Evolutionary conservation across 2,888 invertebrate genomes (phyloP).

Genomic region (Eustalomyia histrio): DNA sequence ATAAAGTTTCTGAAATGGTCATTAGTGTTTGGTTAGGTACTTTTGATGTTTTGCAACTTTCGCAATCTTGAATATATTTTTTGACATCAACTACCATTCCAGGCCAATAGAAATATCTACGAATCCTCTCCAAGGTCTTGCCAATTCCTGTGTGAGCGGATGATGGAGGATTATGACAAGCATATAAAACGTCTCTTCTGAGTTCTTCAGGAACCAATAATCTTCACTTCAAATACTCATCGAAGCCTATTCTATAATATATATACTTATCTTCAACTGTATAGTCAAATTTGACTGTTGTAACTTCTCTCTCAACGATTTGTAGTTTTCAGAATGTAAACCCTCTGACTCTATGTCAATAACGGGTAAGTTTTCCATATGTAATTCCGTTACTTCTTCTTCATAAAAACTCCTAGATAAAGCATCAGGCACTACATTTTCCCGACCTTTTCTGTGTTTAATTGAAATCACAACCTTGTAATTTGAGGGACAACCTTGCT

Average conservation of each 20-base stretch:
- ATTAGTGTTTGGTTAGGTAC: conserved; percentile 27
- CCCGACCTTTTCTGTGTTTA: conserved; percentile 9
- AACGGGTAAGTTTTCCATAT: neutral
- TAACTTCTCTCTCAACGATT: neutral
- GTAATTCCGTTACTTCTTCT: neutral
- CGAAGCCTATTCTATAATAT: conserved; percentile 5
- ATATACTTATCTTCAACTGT: conserved; percentile 2
- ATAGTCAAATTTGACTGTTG: neutral
- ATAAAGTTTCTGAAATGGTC: conserved; percentile 51
- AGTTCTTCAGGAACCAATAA: conserved; percentile 12
- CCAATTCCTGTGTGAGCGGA: conserved; percentile 22
- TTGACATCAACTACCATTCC: no score
- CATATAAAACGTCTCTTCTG: neutral
- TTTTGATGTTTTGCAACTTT: conserved; percentile 32
- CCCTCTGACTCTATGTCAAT: conserved; percentile 5
- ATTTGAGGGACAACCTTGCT: neutral
- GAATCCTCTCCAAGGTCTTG: conserved; percentile 28
- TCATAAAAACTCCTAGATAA: no score
- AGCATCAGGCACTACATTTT: conserved; percentile 24
- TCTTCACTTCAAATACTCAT: conserved; percentile 16
- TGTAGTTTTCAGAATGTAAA: neutral
- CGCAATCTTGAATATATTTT: no score
- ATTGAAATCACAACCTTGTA: neutral
- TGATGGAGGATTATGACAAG: conserved; percentile 17
- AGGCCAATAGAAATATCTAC: no score